Evolutionary conservation across 1,140 invertebrate species (phyloP).

Genomic region (Melitaea cinxia): DNA sequence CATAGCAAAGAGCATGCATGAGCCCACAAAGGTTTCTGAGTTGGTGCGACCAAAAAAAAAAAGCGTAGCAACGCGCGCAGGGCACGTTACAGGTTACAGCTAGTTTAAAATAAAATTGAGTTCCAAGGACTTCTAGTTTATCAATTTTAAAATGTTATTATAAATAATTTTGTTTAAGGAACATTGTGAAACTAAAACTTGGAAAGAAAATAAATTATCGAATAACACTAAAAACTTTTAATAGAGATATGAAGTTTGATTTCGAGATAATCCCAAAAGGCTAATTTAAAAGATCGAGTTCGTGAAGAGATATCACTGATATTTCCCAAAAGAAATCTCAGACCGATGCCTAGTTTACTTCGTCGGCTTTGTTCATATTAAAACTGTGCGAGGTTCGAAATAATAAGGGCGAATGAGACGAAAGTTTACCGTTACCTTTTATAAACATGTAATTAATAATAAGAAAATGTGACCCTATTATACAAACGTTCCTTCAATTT

Average conservation of each 20-base stretch:
- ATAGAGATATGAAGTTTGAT: slow-evolving; percentile 25
- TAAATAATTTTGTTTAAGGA: too few relatives aligned
- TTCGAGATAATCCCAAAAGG: slow-evolving; percentile 14
- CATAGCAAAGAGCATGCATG: too few relatives aligned
- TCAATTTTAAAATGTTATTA: too few relatives aligned
- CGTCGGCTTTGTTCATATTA: neutral
- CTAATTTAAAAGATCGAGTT: slow-evolving; percentile 23
- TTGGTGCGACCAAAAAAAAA: too few relatives aligned
- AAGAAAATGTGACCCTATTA: neutral
- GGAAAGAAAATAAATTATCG: neutral
- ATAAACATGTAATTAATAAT: neutral
- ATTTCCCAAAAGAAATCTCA: slow-evolving; percentile 35
- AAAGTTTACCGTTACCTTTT: neutral
- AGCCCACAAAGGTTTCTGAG: too few relatives aligned
- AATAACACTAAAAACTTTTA: neutral
- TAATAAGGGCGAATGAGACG: neutral
- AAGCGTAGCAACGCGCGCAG: too few relatives aligned
- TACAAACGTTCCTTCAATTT: too few relatives aligned
- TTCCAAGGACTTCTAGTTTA: too few relatives aligned
- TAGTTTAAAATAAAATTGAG: too few relatives aligned
- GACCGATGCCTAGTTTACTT: neutral
- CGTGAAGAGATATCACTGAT: slow-evolving; percentile 23
- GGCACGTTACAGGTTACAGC: too few relatives aligned
- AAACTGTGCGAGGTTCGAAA: neutral
- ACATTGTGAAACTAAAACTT: too few relatives aligned